Conservation (phyloP, 1,140 invertebrate species). For the Tenebrio molitor region DNA sequence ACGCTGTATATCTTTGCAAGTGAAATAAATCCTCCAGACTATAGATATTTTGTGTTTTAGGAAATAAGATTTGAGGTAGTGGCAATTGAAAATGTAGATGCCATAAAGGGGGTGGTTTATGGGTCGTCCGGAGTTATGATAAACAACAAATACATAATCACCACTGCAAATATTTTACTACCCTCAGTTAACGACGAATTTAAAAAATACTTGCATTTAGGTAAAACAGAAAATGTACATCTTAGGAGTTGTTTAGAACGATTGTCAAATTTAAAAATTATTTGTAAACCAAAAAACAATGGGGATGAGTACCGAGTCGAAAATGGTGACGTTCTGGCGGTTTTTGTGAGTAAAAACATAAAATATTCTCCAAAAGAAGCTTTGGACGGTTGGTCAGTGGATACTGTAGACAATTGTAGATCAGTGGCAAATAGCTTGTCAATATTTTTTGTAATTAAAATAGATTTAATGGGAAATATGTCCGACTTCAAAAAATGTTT, state of each 20-base stretch:
- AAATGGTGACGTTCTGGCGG: conserved; percentile 30
- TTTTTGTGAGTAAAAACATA: conserved; percentile 38
- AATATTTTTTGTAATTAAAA: conserved; percentile 48
- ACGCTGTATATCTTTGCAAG: no score
- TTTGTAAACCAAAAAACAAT: conserved; percentile 35
- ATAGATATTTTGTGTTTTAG: no score
- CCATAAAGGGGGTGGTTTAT: conserved; percentile 20
- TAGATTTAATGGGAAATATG: neutral
- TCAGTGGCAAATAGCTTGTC: conserved; percentile 42
- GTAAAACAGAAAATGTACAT: neutral
- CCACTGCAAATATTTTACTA: conserved; percentile 42
- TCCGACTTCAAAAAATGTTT: conserved; percentile 27
- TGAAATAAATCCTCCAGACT: no score
- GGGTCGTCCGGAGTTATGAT: conserved; percentile 46
- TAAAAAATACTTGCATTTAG: neutral
- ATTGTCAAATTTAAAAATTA: conserved; percentile 1
- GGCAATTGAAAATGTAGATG: conserved; percentile 45
- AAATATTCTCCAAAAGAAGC: conserved; percentile 6
- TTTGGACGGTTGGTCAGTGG: conserved; percentile 47
- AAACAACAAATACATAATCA: conserved; percentile 45
- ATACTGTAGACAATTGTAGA: conserved; percentile 34
- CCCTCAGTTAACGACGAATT: conserved; percentile 19
- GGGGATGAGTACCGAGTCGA: neutral
- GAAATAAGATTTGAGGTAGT: conserved; percentile 39
- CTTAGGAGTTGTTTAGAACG: neutral